phyloP scores from a whole-genome alignment of 2,888 invertebrate genomes.

The Drosophila quasianomalipes region DNA sequence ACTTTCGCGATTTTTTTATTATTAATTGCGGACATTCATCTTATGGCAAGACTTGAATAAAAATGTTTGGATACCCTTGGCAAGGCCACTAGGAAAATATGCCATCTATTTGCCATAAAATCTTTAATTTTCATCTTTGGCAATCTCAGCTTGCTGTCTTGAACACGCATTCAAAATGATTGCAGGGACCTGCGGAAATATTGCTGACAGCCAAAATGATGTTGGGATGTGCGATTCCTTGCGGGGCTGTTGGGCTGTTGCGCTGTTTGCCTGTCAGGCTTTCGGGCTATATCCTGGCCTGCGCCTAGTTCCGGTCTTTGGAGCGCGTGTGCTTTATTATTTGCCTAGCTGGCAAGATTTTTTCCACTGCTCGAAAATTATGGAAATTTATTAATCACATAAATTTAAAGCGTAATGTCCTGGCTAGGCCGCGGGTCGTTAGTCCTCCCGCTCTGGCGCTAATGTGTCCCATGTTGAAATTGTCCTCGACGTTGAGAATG shows the following conservation, averaged over 20 bases:
- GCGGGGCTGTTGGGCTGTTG: conserved; percentile 37
- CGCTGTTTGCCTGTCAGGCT: background rate
- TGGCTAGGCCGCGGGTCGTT: conserved; percentile 56
- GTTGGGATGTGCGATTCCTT: conserved; percentile 47
- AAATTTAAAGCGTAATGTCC: conserved; percentile 80
- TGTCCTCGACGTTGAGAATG: conserved; percentile 57
- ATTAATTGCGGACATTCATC: background rate
- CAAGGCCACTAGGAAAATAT: background rate
- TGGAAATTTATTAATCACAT: conserved; percentile 83
- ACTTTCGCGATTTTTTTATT: background rate
- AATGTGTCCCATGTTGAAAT: conserved; percentile 75
- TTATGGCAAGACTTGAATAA: background rate
- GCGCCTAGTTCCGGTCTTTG: conserved; percentile 48
- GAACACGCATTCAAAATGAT: conserved; percentile 39
- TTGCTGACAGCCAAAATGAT: conserved; percentile 54
- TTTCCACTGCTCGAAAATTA: conserved; percentile 64
- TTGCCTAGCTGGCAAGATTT: conserved; percentile 51
- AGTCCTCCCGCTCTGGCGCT: conserved; percentile 62
- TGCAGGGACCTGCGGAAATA: conserved; percentile 35
- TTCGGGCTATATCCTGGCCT: conserved; percentile 12
- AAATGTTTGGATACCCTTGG: conserved; percentile 11
- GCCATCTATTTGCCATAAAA: conserved; percentile 43
- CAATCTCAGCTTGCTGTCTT: conserved; percentile 65
- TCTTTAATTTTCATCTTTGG: conserved; percentile 75
- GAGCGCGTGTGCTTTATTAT: conserved; percentile 52